Percentiles rank a stretch among this genome's conserved stretches.
These are phyloP conservation scores for Zaprionus capensis DNA, from an alignment of 1,140 invertebrate species.

Conservation along the genomic window DNA sequence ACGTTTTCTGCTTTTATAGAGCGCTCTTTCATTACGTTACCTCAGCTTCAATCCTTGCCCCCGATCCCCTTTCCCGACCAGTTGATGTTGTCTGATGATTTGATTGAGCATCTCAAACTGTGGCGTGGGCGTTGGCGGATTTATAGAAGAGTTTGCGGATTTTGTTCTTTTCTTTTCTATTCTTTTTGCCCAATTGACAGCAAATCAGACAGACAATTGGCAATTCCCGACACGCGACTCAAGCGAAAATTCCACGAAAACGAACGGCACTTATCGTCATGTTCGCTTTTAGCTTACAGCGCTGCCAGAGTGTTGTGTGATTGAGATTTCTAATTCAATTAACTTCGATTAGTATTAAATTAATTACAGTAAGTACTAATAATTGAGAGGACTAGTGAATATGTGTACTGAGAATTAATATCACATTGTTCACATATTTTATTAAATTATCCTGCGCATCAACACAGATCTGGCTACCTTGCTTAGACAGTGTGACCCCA, in stretches of 20 bases:
- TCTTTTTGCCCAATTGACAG: slow-evolving; percentile 19
- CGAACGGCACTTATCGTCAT: not conserved
- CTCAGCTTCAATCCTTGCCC: slow-evolving; percentile 12
- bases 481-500: slow-evolving; percentile 15
- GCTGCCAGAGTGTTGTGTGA: not conserved
- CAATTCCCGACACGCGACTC: slow-evolving; percentile 38
- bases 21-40: slow-evolving; percentile 64
- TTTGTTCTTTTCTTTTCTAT: slow-evolving; percentile 15
- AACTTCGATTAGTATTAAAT: not conserved
- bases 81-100: slow-evolving; percentile 15
- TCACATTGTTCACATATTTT: not conserved
- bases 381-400: not conserved
- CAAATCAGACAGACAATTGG: slow-evolving; percentile 36
- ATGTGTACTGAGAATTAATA: not conserved
- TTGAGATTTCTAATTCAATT: not conserved
- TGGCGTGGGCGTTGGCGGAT: slow-evolving; percentile 38
- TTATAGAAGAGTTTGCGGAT: slow-evolving; percentile 9
- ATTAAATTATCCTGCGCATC: slow-evolving; percentile 2
- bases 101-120: slow-evolving; percentile 36
- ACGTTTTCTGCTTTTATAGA: slow-evolving; percentile 19
- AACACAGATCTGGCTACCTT: not conserved
- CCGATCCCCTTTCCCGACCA: not conserved
- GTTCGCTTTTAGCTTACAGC: not conserved
- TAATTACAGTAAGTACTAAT: not conserved
- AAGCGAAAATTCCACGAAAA: not conserved